Base-by-base conservation (phyloP, 2,888 invertebrate genomes). In the Muscina levida region DNA sequence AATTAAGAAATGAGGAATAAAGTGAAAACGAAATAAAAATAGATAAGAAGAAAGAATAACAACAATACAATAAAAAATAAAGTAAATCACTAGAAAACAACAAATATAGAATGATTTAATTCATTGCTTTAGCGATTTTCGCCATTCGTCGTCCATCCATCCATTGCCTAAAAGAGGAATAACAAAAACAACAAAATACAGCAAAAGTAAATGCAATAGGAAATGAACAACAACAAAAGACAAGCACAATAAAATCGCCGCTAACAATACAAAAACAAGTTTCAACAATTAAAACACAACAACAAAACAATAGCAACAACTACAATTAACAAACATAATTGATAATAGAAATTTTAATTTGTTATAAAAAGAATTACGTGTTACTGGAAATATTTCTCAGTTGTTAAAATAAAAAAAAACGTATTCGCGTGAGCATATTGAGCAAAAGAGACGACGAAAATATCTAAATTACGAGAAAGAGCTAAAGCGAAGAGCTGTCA, bases 21-120 rank as follows among this genome's bases (percentile, higher is more conserved):
- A 26, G 73, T 44, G 65, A 68, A 57, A 75, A 71, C 57, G 74
- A 79, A 74, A 71, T 48, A 74, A 73, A 66, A 6, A 72, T n/a
- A 67, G 1, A 51, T 57, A 77, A 13, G 11, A 31, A 13, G 11
- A 31, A 31, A 31, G 4, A 3, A 31, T 5, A 31, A 8, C 31
- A 31, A 31, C 10, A 62, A 57, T 74, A 70, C 71, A 71, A 66
- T 66, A 66, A 51, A 13, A 66, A 62, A 56, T 11, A 44, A 67
- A 67, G 31, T 10, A 46, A 37, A 2, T 15, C 37, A 70, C 53
- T 46, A 37, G 31, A 53, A 51, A 62, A 66, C 62, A 37, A n/a
- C 19, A 71, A 46, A 48, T 19, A 48, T 26, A 39, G 31, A 31
- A 31, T 31, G 31, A 31, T 31, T 31, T 31, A 31, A 31, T 31